Conservation (phyloP, 30 jellyfish, hydroid and myxozoan genomes). For the Aurelia sp. region DNA sequence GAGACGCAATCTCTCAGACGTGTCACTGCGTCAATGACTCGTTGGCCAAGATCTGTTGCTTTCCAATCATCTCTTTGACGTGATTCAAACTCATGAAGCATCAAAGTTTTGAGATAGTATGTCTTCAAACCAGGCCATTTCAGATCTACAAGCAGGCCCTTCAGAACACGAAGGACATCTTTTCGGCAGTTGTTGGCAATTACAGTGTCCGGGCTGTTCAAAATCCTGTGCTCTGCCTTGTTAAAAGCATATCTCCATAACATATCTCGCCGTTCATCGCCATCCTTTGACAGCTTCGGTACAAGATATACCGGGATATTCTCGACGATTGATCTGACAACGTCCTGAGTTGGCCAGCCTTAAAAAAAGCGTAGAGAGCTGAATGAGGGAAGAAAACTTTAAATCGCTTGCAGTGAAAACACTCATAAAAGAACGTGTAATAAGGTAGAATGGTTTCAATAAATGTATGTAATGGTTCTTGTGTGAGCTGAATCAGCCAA, state of each 20-base stretch:
- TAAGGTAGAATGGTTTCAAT: no score
- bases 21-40: constrained; percentile 16
- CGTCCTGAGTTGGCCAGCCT: neutral
- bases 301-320: constrained; percentile 16
- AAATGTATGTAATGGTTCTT: no score
- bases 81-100: constrained; percentile 34
- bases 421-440: no score
- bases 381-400: no score
- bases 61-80: constrained; percentile 25
- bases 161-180: constrained; percentile 24
- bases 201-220: neutral
- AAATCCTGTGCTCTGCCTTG: constrained; percentile 8
- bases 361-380: no score
- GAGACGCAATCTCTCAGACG: neutral
- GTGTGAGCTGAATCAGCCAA: no score
- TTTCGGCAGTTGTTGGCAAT: constrained; percentile 11
- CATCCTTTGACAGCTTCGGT: constrained; percentile 17
- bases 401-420: no score
- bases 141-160: constrained; percentile 16
- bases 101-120: constrained; percentile 21
- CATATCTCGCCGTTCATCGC: constrained; percentile 4
- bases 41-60: neutral
- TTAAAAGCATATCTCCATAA: constrained; percentile 35
- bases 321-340: neutral
- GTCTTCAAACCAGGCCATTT: constrained; percentile 32